These are phyloP conservation scores for Nothobranchius kuhntae DNA, from an alignment of 2,113 vertebrate genomes.

Conservation along the genomic window DNA sequence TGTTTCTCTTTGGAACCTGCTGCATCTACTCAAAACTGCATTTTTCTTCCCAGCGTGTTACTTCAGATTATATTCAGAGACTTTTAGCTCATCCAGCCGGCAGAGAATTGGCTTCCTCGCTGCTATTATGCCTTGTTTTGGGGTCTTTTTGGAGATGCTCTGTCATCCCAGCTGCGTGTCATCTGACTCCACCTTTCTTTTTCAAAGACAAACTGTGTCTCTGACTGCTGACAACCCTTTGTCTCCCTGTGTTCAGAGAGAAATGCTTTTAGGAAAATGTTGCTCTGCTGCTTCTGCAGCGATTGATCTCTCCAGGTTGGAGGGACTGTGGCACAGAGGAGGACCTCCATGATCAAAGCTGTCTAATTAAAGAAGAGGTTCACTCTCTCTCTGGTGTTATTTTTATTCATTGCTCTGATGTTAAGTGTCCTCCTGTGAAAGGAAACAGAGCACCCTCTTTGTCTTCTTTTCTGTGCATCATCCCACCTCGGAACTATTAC, in stretches of 20 bases:
- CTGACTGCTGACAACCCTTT: conserved; percentile 49
- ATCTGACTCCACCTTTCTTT: conserved; percentile 39
- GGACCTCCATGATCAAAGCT: conserved; percentile 76
- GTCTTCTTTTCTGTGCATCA: conserved; percentile 54
- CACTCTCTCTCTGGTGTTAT: conserved; percentile 65
- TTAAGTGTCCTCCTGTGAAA: conserved; percentile 76
- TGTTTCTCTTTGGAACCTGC: background rate
- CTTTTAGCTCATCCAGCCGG: background rate
- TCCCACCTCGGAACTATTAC: conserved; percentile 53
- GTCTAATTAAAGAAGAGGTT: conserved; percentile 71
- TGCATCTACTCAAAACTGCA: conserved; percentile 1
- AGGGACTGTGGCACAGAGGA: conserved; percentile 42
- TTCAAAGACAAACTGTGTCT: conserved; percentile 55
- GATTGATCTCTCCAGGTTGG: conserved; percentile 71
- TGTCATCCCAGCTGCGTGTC: conserved; percentile 21
- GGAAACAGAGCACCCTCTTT: conserved; percentile 69
- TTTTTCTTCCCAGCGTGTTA: background rate
- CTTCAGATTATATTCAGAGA: too few species aligned
- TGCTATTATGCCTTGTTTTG: too few species aligned
- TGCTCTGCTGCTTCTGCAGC: conserved; percentile 45
- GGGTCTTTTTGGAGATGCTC: conserved; percentile 13
- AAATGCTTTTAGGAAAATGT: conserved; percentile 72
- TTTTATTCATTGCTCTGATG: conserved; percentile 77
- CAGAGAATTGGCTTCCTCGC: too few species aligned
- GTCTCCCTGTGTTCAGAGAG: conserved; percentile 56